Base-by-base conservation (phyloP, 2,113 vertebrate species). In the Macroglossus sobrinus region DNA sequence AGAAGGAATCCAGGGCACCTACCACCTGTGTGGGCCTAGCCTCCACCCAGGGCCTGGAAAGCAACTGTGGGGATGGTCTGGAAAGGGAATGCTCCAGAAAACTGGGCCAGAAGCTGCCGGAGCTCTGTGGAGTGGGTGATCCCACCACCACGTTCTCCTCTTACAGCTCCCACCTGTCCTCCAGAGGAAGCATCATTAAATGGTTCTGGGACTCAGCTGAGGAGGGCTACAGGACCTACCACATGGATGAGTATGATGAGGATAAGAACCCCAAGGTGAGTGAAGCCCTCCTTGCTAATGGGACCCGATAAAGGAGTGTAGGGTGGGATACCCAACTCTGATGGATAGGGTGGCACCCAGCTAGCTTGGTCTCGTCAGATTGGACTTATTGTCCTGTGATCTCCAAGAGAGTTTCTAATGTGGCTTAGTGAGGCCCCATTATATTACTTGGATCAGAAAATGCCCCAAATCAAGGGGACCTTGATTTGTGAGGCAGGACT, bases 251-350 rank as follows among this genome's bases (percentile, higher is more conserved):
- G 94, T 98, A 99, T 21, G 99, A 99, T 35, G 98, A 99, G 94
- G 98, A 98, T 45, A 98, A 99, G 97, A 99, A 99, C 97, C 99
- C 99, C 53, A 97, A 98, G 4, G 99, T 99, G 98, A 99, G 99
- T 98, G 91, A 75, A 7, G 12, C 38, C 35, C 68, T 33, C 33
- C 21, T 11, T 7, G 26, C 30, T 24, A 2, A 47, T 1, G 55
- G 33, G 28, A 7, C 21, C 35, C 59, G 12, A 55, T 53, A 33
- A 35, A 53, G 55, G 38, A 15, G 24, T 63, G 10, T 7, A 13
- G 75, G 33, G 26, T 7, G 59, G 35, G 16, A 3, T 26, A 5
- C 69, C 30, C 19, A 21, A 1, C 53, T 30, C 18, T 53, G 43
- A 26, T 57, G 7, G 0, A 2, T 1, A 26, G 24, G 80, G 28